Evolutionary conservation across 2,888 invertebrate genomes (phyloP).

Genomic region (Xylota sylvarum): DNA sequence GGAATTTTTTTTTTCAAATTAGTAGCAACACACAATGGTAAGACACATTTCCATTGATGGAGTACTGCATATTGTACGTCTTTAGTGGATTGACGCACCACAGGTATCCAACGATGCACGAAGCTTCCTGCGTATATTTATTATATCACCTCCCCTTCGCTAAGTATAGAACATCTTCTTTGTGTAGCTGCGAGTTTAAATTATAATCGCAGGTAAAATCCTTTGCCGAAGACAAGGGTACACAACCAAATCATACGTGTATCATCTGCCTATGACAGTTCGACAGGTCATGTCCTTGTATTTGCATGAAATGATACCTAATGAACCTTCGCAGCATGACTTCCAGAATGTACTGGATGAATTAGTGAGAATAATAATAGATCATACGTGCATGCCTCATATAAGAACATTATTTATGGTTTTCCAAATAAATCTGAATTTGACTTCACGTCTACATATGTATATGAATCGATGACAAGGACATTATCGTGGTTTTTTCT

Average conservation of each 20-base stretch:
- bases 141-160: background rate
- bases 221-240: constrained; percentile 8
- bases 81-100: background rate
- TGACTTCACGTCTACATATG: background rate
- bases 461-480: background rate
- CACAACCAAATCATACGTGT: constrained; percentile 9
- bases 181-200: background rate
- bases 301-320: constrained; percentile 21
- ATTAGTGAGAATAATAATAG: constrained; percentile 15
- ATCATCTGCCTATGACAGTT: constrained; percentile 29
- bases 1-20: background rate
- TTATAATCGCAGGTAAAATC: constrained; percentile 9
- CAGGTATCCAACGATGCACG: constrained; percentile 4
- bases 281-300: constrained; percentile 23
- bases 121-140: background rate
- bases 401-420: constrained; percentile 10
- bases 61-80: background rate
- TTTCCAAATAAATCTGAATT: background rate
- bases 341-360: background rate
- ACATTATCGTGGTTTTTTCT: no score
- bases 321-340: constrained; percentile 32
- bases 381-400: background rate
- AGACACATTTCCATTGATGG: background rate
- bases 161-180: background rate
- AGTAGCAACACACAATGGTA: background rate